Evolutionary conservation across 2,797 vertebrate genomes (phyloP).

Genomic region (Sphenopsis melanotis): DNA sequence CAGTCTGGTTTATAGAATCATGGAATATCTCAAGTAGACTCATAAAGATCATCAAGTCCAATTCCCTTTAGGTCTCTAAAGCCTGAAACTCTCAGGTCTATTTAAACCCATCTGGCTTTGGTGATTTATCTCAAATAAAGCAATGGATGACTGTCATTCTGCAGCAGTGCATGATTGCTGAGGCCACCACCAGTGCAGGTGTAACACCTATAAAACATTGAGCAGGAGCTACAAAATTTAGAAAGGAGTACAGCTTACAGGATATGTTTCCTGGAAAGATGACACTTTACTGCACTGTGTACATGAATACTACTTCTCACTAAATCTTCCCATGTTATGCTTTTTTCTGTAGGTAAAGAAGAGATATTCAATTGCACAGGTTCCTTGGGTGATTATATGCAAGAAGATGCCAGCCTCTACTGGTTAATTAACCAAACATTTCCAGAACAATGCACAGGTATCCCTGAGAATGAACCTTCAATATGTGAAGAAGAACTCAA

Average conservation of each 20-base stretch:
- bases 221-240: background rate
- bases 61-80: background rate
- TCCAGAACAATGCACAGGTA: conserved; percentile 10
- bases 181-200: background rate
- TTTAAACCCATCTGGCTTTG: background rate
- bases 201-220: background rate
- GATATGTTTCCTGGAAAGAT: background rate
- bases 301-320: background rate
- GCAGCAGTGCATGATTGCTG: background rate
- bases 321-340: background rate
- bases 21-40: background rate
- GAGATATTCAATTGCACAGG: conserved; percentile 72
- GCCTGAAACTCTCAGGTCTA: background rate
- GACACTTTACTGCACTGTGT: background rate
- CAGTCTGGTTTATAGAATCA: background rate
- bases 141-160: background rate
- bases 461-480: background rate
- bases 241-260: background rate
- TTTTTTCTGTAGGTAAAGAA: conserved; percentile 62
- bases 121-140: background rate
- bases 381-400: conserved; percentile 43
- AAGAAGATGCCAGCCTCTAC: conserved; percentile 8
- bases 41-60: background rate
- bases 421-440: conserved; percentile 46
- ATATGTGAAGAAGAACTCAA: background rate